Conservation (phyloP, 1,140 invertebrate species). For the Leptopilina clavipes region DNA sequence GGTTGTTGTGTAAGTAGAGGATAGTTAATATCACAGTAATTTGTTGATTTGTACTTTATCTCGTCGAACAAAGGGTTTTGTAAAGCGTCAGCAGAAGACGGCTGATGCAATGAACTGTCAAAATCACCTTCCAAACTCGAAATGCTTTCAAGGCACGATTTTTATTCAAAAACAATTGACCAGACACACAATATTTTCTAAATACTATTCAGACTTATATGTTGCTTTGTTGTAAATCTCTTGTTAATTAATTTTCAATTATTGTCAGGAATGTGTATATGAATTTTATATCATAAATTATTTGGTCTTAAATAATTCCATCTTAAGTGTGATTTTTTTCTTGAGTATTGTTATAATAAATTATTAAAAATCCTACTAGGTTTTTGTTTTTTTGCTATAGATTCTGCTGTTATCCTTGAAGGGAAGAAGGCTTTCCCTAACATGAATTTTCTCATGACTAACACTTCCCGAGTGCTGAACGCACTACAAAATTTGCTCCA, state of each 20-base stretch:
- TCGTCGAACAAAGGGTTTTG: slow-evolving; percentile 23
- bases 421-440: slow-evolving; percentile 24
- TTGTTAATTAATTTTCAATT: not conserved
- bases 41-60: slow-evolving; percentile 17
- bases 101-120: slow-evolving; percentile 32
- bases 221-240: not conserved
- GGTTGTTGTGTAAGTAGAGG: not conserved
- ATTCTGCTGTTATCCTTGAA: slow-evolving; percentile 17
- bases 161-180: not conserved
- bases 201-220: slow-evolving; percentile 20
- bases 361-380: slow-evolving; percentile 19
- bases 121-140: not conserved
- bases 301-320: not conserved
- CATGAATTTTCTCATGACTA: slow-evolving; percentile 7
- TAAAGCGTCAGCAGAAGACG: not conserved
- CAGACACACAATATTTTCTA: slow-evolving; percentile 8
- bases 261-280: not conserved
- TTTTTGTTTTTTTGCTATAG: not conserved
- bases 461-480: not conserved
- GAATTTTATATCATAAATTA: not conserved
- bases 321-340: not conserved
- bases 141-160: slow-evolving; percentile 17
- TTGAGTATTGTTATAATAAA: not conserved
- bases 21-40: slow-evolving; percentile 8
- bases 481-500: slow-evolving; percentile 15